Evolutionary conservation across 2,113 vertebrate genomes (phyloP), one percentile per base, ranked within the genome.

Genomic region (Apus apus): DNA sequence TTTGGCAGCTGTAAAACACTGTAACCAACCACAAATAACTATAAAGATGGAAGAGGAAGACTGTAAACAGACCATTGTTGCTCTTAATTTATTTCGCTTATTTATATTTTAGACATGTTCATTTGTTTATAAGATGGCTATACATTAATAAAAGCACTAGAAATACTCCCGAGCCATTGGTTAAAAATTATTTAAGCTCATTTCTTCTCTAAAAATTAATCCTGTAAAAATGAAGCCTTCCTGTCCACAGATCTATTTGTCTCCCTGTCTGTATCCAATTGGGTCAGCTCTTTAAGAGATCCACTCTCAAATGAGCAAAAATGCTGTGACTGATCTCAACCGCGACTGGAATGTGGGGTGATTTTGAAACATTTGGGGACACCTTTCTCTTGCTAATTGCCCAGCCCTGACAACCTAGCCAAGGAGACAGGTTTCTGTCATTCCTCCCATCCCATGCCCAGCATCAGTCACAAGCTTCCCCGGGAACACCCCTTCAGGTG

Each of bases 401-500:
- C 48, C 40, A 82, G 26, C 8, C 48, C 88, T 5, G 13, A 56
- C 32, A 86, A 11, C 27, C 46, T 15, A 51, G n/a, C 46, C 65
- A 40, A 72, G 0, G 4, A 40, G 57, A 32, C 26, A 19, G 29
- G 20, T 45, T 70, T 40, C 18, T 45, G 25, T 43, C 75, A 62
- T 29, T 58, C 36, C 58, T 83, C 32, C 38, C 0, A 0, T 48
- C 29, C 40, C 27, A 46, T 0, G 0, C 9, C 26, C 67, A 80
- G 34, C 34, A 14, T 40, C 30, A 4, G 6, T 38, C 67, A 30
- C 54, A 14, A 7, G 36, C 6, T 66, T 17, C 45, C 58, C 13
- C 1, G 5, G 53, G 15, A 53, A 32, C 0, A 3, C 11, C n/a
- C 0, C 1, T 26, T 64, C 51, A 18, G 3, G 51, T 19, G 1